Conservation (phyloP, 2,888 invertebrate species). For the Nemapogon koenigi region DNA sequence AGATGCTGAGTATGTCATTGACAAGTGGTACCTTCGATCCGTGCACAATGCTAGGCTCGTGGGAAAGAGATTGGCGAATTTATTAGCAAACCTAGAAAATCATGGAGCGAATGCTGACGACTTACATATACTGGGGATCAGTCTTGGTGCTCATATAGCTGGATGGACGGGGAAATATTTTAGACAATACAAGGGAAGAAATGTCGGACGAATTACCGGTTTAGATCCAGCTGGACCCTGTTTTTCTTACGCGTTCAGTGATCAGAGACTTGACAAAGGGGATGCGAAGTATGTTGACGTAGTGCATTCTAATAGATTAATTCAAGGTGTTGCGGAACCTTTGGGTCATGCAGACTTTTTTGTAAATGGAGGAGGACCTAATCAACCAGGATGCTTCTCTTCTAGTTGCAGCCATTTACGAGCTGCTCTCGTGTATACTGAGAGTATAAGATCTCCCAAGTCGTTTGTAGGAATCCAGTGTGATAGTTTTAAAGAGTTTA, state of each 20-base stretch:
- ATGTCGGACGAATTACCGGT: conserved; percentile 50
- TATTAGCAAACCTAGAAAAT: conserved; percentile 52
- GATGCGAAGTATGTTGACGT: conserved; percentile 55
- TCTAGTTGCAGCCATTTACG: conserved; percentile 55
- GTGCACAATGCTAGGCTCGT: conserved; percentile 51
- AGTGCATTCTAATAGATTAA: conserved; percentile 48
- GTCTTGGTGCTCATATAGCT: conserved; percentile 65
- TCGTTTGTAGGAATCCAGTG: conserved; percentile 44
- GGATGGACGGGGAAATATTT: conserved; percentile 59
- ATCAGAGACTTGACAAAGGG: conserved; percentile 44
- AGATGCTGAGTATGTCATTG: conserved; percentile 50
- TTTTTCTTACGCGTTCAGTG: conserved; percentile 45
- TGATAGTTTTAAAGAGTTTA: conserved; percentile 45
- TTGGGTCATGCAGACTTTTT: conserved; percentile 78
- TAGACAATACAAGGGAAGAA: conserved; percentile 37
- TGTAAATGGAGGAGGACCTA: conserved; percentile 73
- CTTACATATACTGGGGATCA: conserved; percentile 64
- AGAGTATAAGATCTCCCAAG: conserved; percentile 45
- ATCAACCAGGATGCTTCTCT: conserved; percentile 73
- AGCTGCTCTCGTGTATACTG: conserved; percentile 47
- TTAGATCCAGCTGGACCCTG: conserved; percentile 59
- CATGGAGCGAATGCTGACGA: conserved; percentile 48
- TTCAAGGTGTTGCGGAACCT: conserved; percentile 56
- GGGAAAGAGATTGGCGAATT: conserved; percentile 57
- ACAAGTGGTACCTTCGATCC: conserved; percentile 46